Base-by-base conservation (phyloP, 2,113 vertebrate genomes). In the Ploceus nigricollis region DNA sequence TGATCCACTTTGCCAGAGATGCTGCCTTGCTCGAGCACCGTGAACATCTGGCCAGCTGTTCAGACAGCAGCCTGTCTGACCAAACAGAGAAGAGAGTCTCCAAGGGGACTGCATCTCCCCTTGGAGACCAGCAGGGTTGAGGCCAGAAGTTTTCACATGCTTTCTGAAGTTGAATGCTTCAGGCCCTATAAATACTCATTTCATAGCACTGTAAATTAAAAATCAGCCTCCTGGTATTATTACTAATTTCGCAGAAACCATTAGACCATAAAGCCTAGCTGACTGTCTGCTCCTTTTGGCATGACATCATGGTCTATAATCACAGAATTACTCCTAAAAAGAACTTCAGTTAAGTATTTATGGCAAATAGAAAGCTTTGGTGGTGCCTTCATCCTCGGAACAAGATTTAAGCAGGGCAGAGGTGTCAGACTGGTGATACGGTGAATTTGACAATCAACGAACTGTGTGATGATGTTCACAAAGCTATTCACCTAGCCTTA, bases 301-400 rank as follows among this genome's bases (percentile, higher is more conserved):
- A 94, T 93, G 87, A 97, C 89, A 93, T 96, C 95, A 93, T 37
- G 54, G 93, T 94, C 86, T 96, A 13, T 80, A 94, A 96, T 61
- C 69, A 54, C 75, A 88, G 87, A 87, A 85, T 93, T 93, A 89
- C 63, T 85, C 70, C 82, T 60, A 51, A 39, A 85, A 89, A 95
- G 81, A 94, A 85, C 50, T 91, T 87, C 63, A 85, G 31, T 77
- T 66, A 27, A 35, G 16, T 85, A 89, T 94, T 94, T 87, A 96
- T 80, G 70, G 71, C 82, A 88, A 88, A 85, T 47, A 88, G 75
- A 95, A 96, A 90, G 72, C 71, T 83, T 70, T 3, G 45, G 75
- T 31, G 3, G 75, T 56, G 3, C 79, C 88, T 86, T 69, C 90
- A 80, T 48, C 58, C 50, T 73, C 10, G 2, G 50, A 82, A 79